Evolutionary conservation across 2,113 vertebrate genomes (phyloP).

Genomic region (Mus spicilegus): DNA sequence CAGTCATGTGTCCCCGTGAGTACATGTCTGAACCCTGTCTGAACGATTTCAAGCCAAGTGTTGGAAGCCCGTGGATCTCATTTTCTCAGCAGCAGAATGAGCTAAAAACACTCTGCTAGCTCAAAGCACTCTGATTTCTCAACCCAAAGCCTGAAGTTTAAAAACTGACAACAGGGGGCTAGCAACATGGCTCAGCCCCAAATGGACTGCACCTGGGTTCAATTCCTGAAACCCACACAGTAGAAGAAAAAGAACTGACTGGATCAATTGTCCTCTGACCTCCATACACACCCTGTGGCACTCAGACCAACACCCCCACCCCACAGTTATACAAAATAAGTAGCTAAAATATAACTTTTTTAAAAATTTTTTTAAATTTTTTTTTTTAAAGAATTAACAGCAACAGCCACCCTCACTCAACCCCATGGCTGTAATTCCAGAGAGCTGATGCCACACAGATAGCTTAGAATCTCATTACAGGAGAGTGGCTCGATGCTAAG

Average conservation of each 20-base stretch:
- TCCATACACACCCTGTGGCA: not conserved
- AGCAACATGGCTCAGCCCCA: not conserved
- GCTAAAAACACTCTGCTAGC: not conserved
- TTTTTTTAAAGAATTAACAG: not conserved
- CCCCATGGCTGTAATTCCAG: conserved; percentile 74
- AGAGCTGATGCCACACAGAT: conserved; percentile 64
- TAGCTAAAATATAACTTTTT: not conserved
- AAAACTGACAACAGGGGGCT: not conserved
- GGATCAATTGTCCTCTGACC: not conserved
- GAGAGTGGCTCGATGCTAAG: conserved; percentile 25
- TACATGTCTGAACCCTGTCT: not conserved
- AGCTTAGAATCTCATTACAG: conserved; percentile 68
- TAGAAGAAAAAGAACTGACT: not conserved
- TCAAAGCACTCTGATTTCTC: conserved; percentile 56
- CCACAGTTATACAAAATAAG: not conserved
- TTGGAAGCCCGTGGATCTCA: not conserved
- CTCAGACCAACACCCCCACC: not conserved
- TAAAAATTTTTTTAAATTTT: not conserved
- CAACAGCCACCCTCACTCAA: not conserved
- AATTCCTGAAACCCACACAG: not conserved
- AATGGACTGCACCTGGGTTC: not conserved
- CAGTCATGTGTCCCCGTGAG: not conserved
- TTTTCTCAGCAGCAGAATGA: conserved; percentile 32
- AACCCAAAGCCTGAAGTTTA: conserved; percentile 38
- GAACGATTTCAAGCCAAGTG: not conserved